Conservation (phyloP, 2,888 invertebrate genomes). For the Rhodophaea formosa region DNA sequence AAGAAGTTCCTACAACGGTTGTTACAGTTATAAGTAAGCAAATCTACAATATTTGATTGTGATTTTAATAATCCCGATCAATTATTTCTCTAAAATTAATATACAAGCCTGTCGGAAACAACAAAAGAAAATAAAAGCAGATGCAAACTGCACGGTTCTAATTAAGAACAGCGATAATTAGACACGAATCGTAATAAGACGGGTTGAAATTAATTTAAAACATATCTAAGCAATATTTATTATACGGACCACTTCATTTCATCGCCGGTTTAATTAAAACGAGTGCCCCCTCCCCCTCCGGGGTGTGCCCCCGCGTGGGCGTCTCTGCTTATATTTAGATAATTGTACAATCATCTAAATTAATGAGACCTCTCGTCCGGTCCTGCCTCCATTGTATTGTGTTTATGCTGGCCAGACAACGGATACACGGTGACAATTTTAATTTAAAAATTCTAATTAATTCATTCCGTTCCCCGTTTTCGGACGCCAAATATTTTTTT, state of each 20-base stretch:
- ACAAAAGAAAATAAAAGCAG: not conserved
- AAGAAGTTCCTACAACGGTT: not conserved
- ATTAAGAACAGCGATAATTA: slow-evolving; percentile 40
- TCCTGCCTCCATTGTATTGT: slow-evolving; percentile 74
- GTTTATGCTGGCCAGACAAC: slow-evolving; percentile 59
- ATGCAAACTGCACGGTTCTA: not conserved
- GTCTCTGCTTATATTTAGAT: slow-evolving; percentile 81
- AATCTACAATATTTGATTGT: not conserved
- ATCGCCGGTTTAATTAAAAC: slow-evolving; percentile 81
- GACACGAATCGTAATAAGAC: slow-evolving; percentile 62
- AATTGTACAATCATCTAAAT: slow-evolving; percentile 82
- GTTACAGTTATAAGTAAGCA: not conserved
- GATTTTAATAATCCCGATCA: not conserved
- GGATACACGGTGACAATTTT: slow-evolving; percentile 68
- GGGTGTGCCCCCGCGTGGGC: slow-evolving; percentile 74
- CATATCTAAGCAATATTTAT: slow-evolving; percentile 81
- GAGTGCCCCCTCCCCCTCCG: slow-evolving; percentile 78
- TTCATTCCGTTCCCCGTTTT: slow-evolving; percentile 41
- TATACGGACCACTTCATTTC: slow-evolving; percentile 81
- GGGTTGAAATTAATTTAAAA: slow-evolving; percentile 78
- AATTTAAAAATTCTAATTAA: slow-evolving; percentile 59
- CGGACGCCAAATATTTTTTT: slow-evolving; percentile 38
- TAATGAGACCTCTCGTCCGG: slow-evolving; percentile 80
- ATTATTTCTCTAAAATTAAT: no score
- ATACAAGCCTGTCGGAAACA: not conserved